Base-by-base conservation (phyloP, 1,140 invertebrate genomes). In the Zaprionus lachaisei region DNA sequence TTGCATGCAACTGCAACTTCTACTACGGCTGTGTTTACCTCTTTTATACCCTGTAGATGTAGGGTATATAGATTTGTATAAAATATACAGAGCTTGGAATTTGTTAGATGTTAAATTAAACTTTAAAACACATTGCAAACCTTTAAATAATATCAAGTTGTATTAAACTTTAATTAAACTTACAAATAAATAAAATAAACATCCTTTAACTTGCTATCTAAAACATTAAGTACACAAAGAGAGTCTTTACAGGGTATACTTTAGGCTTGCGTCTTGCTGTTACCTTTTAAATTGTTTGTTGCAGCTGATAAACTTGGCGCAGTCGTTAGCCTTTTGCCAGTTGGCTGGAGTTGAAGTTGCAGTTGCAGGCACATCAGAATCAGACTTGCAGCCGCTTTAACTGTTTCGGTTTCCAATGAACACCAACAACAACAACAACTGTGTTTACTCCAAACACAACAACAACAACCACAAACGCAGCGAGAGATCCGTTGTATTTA, bases 331-430 rank as follows among this genome's bases (percentile, higher is more conserved):
- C 72, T 71, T 64, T 70, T 63, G 72, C 57, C 67, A 47, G 47
- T 66, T 66, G 49, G 41, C 17, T 47, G 41, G n/a, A 60, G 77
- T 68, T 56, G 72, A 56, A 57, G 72, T 61, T 77, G 61, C 62
- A 76, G 76, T 62, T 82, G 77, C 77, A 69, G 57, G 51, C 58
- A 37, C 51, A 60, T 75, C 67, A 71, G 67, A 71, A 64, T 41
- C 72, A 75, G 72, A 64, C 60, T 83, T 76, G 74, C 72, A 81
- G 85, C 78, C 65, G 84, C 57, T 78, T 84, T 89, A 89, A 89
- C 84, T 89, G 84, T 89, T 77, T 81, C 71, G 63, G 26, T 80
- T 66, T 67, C 81, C 73, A 74, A 26, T 74, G 70, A 77, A 81
- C 66, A 58, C 58, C 60, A 55, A 58, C 47, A 65, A 57, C 15